Percentiles rank a stretch among this genome's conserved stretches.
phyloP scores from a whole-genome alignment of 2,888 invertebrate species.

The Cantharis rufa region DNA sequence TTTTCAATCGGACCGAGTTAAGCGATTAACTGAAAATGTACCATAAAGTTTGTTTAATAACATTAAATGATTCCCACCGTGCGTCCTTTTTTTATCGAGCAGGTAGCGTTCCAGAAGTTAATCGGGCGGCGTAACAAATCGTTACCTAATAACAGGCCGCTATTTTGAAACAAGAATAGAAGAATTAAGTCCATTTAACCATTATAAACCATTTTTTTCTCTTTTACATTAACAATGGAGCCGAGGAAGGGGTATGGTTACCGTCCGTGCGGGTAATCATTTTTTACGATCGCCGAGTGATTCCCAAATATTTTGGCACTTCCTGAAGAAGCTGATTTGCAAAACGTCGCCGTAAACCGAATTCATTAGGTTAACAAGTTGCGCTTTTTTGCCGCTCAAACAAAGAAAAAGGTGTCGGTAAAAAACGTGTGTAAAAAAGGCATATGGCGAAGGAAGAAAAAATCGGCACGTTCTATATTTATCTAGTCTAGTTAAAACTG shows the following conservation, averaged over 20 bases:
- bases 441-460: slow-evolving; percentile 15
- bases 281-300: not conserved
- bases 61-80: not conserved
- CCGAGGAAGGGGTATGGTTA: not conserved
- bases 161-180: slow-evolving; percentile 4
- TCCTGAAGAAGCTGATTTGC: not conserved
- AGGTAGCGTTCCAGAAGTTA: slow-evolving; percentile 35
- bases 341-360: not conserved
- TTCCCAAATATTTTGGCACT: not conserved
- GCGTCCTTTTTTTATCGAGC: slow-evolving; percentile 23
- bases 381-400: not conserved
- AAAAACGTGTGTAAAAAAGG: slow-evolving; percentile 2
- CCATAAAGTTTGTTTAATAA: not conserved
- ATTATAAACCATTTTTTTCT: not conserved
- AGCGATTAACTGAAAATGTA: not conserved
- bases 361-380: not conserved
- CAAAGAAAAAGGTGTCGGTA: slow-evolving; percentile 11
- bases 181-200: not conserved
- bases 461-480: slow-evolving; percentile 24
- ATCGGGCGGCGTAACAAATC: slow-evolving; percentile 36
- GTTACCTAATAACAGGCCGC: slow-evolving; percentile 35
- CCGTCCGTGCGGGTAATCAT: not conserved
- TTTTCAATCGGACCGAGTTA: not conserved
- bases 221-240: not conserved
- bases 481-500: slow-evolving; percentile 10